A percentile compares a stretch with the other conserved stretches of the same genome.
Conservation (phyloP, 2,113 vertebrate genomes). For the Origma solitaria region DNA sequence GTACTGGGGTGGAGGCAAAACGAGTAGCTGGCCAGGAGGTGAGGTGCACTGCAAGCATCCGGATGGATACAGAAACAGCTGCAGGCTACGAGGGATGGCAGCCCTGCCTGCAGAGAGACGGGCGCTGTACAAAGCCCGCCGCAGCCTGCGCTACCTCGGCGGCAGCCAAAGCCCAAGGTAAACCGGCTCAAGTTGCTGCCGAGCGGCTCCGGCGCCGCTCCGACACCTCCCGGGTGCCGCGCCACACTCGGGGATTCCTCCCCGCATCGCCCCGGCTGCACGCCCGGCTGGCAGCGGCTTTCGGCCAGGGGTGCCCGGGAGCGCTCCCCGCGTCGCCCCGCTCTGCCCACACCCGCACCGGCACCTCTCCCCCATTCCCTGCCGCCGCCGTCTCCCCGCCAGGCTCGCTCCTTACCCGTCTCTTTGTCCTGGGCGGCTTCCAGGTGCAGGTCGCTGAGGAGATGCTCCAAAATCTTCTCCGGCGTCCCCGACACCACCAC, state of each 20-base stretch:
- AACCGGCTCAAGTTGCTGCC: not conserved
- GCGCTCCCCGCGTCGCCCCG: not conserved
- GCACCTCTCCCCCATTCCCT: not conserved
- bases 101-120: not conserved
- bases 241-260: not conserved
- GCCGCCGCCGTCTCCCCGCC: not conserved
- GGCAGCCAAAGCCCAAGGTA: not conserved
- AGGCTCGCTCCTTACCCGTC: slow-evolving; percentile 77
- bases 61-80: not conserved
- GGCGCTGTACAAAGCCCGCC: not conserved
- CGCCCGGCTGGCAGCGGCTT: not conserved
- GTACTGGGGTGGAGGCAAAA: not conserved
- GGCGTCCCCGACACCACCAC: slow-evolving; percentile 90
- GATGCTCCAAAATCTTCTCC: slow-evolving; percentile 93
- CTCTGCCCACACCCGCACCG: not conserved
- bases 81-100: not conserved
- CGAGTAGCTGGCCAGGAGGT: not conserved
- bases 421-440: slow-evolving; percentile 89
- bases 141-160: not conserved
- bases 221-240: not conserved
- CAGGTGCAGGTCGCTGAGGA: slow-evolving; percentile 86
- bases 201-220: not conserved
- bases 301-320: not conserved
- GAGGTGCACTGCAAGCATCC: not conserved
- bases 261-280: not conserved